Evolutionary conservation across 2,113 vertebrate species (phyloP), one percentile per base, ranked within the genome.

Genomic region (Callionymus lyra): DNA sequence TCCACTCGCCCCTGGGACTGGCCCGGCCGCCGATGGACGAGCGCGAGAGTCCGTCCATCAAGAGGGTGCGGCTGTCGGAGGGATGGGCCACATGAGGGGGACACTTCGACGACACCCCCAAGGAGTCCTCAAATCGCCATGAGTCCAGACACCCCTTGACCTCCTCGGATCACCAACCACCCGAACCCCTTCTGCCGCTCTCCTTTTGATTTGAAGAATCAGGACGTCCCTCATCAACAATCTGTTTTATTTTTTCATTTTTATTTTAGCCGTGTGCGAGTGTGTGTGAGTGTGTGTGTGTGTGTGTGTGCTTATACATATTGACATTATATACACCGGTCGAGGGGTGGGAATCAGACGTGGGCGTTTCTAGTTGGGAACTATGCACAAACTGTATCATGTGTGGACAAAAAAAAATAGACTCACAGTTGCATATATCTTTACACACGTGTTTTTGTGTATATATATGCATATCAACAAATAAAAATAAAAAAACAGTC

Each of bases 1-100:
- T 97, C 89, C 95, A 98, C 87, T 97, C 94, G 47, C 93, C 95
- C 70, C 90, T 97, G 84, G 94, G 95, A 88, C 90, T 98, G 87
- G 88, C 84, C 75, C 90, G 94, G 84, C 87, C 91, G 73, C 85
- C 89, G 80, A 82, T 91, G 86, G 91, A 98, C 65, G 92, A 93
- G 89, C 90, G 89, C 72, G 92, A 97, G 87, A 98, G 92, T 76
- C 92, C 94, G 50, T 96, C 94, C 77, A 88, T 97, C 85, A 98
- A 97, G 83, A 91, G 92, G 70, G 93, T 96, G 87, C 85, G 94
- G 70, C 90, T 97, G 65, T 97, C 95, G 68, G 95, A 98, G 82
- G 92, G 95, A 84, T 98, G 95, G 92, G 92, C 95, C 1, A 97
- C 94, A 95, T 97, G 93, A 98, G 74, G 56, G 37, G 38, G 32